Base-by-base conservation (phyloP, 2,888 invertebrate species). In the Cistogaster globosa region DNA sequence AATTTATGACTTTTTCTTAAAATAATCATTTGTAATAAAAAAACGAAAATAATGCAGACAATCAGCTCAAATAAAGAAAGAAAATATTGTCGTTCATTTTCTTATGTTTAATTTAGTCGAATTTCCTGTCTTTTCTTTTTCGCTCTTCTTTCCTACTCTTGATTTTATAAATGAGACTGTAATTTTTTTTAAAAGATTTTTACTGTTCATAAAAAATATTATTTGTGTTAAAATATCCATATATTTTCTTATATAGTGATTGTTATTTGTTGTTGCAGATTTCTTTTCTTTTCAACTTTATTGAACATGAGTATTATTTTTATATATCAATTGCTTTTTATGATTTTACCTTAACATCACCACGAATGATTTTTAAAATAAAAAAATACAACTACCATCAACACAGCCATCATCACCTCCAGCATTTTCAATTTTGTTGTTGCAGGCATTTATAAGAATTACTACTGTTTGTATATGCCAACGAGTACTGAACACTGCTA, bases 271-370 rank as follows among this genome's bases (percentile, higher is more conserved):
- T 20, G 36, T 20, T 62, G 11, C 18, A 12, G 36, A n/a, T 62
- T 62, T 38, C 20, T 16, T 26, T 18, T 53, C 22, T 45, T 48
- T 72, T 22, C 55, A 3, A 36, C 11, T 58, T 57, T 65, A 18
- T 58, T 65, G 48, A 45, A 57, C 63, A 79, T 53, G n/a, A 74
- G 58, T 38, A 74, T 63, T 81, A 75, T 68, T 85, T 86, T 79
- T 69, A 79, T 63, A 80, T 82, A 84, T 84, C 83, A 84, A 84
- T 86, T 84, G 82, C 62, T 80, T 75, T 87, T 84, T 82, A 82
- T 82, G 84, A 81, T 68, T 83, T 69, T 60, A 79, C 84, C 69
- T 84, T 65, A 79, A 71, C 69, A 62, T 62, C 18, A 48, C 48
- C 57, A 76, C 36, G 36, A 65, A 57, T 45, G 18, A 20, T 22